phyloP scores from a whole-genome alignment of 2,797 vertebrate species.

The Gallirallus australis region DNA sequence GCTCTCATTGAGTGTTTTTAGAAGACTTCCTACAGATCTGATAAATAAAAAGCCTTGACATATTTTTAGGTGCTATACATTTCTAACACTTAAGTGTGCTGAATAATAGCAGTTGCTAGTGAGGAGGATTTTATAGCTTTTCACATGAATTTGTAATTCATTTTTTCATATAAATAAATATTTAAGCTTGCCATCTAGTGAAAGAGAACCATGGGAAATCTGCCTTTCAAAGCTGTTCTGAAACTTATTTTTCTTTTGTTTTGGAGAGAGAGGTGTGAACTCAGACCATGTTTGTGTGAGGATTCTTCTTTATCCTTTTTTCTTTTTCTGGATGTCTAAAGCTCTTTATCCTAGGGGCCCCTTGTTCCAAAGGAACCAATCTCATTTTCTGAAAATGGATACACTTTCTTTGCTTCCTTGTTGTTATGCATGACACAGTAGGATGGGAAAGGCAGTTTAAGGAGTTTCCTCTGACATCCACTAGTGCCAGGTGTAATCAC shows the following conservation, averaged over 20 bases:
- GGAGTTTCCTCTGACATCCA: neutral
- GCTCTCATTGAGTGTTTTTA: neutral
- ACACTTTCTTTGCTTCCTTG: neutral
- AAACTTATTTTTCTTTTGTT: neutral
- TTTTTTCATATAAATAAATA: neutral
- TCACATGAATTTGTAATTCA: neutral
- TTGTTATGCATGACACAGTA: neutral
- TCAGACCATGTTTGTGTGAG: neutral
- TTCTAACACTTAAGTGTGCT: neutral
- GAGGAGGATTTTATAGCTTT: neutral
- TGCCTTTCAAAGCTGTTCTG: neutral
- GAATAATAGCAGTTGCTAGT: neutral
- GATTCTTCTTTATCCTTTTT: neutral
- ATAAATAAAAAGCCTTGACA: neutral
- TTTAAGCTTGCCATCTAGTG: neutral
- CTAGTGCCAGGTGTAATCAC: neutral
- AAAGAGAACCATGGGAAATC: neutral
- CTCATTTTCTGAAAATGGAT: neutral
- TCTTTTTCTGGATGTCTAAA: neutral
- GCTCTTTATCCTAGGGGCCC: neutral
- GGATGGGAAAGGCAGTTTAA: neutral
- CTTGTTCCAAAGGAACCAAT: neutral
- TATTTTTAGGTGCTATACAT: neutral
- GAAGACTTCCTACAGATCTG: neutral
- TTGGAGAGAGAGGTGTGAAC: neutral